Conservation (phyloP, 2,888 invertebrate genomes). For the Julus scanicus region DNA sequence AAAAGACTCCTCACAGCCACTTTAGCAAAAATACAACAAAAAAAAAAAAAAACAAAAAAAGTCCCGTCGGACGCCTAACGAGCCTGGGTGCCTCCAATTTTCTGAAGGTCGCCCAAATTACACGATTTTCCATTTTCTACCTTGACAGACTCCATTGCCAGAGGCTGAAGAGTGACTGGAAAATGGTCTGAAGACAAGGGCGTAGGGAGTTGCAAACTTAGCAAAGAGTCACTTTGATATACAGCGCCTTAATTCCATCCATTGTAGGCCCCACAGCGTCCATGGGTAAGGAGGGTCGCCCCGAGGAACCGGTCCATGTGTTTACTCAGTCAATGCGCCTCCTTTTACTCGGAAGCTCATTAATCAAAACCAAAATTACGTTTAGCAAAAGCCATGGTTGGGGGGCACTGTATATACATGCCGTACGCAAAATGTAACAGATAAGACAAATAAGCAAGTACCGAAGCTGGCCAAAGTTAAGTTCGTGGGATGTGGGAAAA, state of each 20-base stretch:
- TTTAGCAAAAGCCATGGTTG: background rate
- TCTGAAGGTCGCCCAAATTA: background rate
- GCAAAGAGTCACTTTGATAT: too few species aligned
- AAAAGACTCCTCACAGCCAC: too few species aligned
- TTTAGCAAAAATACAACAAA: too few species aligned
- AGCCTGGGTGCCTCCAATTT: background rate
- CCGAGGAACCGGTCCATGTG: constrained; percentile 11
- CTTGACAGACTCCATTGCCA: background rate
- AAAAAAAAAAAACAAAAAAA: background rate
- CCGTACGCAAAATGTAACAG: background rate
- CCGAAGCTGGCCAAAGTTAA: background rate
- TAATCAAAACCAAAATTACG: constrained; percentile 3
- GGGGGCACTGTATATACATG: background rate
- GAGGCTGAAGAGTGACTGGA: background rate
- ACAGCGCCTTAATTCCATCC: background rate
- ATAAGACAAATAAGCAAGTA: constrained; percentile 11
- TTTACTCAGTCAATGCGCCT: constrained; percentile 3
- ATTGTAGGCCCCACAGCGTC: background rate
- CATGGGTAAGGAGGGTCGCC: background rate
- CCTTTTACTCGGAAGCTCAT: constrained; percentile 9
- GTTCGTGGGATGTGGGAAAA: background rate
- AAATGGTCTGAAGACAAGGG: background rate
- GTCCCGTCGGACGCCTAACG: background rate
- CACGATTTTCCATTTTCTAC: background rate
- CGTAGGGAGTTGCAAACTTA: background rate